phyloP scores from a whole-genome alignment of 1,140 invertebrate genomes.

The Zophobas morio region DNA sequence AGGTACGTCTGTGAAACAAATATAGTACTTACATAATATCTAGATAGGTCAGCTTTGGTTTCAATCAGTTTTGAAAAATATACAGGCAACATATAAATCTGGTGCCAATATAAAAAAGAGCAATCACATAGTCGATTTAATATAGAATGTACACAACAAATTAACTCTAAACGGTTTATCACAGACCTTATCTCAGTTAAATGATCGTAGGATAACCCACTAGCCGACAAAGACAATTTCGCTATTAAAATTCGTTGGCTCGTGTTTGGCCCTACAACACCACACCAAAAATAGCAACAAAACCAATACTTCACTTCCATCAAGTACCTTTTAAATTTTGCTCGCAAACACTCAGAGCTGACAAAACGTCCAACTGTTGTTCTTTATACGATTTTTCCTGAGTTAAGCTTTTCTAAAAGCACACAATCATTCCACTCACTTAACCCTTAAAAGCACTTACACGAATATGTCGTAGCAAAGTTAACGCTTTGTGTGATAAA shows the following conservation, averaged over 20 bases:
- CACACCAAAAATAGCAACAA: constrained; percentile 33
- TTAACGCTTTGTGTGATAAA: constrained; percentile 77
- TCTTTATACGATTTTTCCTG: constrained; percentile 76
- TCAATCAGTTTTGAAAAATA: constrained; percentile 83
- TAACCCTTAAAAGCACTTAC: constrained; percentile 64
- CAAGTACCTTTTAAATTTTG: constrained; percentile 74
- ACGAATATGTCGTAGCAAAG: constrained; percentile 73
- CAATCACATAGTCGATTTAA: constrained; percentile 78
- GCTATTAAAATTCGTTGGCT: constrained; percentile 76
- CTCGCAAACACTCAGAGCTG: constrained; percentile 81
- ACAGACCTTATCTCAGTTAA: constrained; percentile 70
- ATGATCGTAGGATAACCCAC: constrained; percentile 71
- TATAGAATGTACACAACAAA: constrained; percentile 74
- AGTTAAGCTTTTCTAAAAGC: constrained; percentile 68
- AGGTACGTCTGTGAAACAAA: constrained; percentile 32
- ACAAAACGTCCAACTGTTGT: constrained; percentile 77
- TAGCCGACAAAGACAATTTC: constrained; percentile 79
- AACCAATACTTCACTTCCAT: constrained; percentile 1
- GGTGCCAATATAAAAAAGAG: constrained; percentile 88
- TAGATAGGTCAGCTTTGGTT: constrained; percentile 74
- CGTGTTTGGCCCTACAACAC: constrained; percentile 73
- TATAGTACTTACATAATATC: constrained; percentile 70
- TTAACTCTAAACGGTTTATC: constrained; percentile 75
- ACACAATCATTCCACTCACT: constrained; percentile 43
- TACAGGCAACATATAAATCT: constrained; percentile 78